Base-by-base conservation (phyloP, 2,113 vertebrate species). In the Sinosuthora webbiana region DNA sequence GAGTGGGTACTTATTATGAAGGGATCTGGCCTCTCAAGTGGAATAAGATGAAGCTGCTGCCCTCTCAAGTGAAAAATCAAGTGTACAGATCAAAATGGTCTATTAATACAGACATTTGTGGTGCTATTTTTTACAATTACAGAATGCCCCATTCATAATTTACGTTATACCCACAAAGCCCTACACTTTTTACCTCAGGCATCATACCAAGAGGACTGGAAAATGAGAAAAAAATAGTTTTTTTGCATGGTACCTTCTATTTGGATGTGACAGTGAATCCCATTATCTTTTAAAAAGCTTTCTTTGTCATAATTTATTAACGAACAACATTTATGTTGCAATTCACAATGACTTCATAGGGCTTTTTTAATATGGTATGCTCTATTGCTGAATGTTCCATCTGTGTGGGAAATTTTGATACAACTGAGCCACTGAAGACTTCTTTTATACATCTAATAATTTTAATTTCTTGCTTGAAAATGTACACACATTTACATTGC, bases 21-120 rank as follows among this genome's bases (percentile, higher is more conserved):
- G 41, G 50, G 30, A 83, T 50, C 77, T 25, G 8, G 47, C 52
- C 59, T 88, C 83, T 95, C 64, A 70, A 59, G 47, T 55, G n/a
- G 65, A 55, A 50, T 77, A 70, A 90, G 64, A 74, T 56, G 39
- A 67, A 89, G 76, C 6, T 55, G 27, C 55, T 90, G 42, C 44
- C 62, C 47, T 92, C 60, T 95, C 73, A 71, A 91, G 65, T 84
- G 50, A 89, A 89, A 89, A 94, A 83, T 81, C 80, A 92, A 95
- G 47, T 42, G 28, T 39, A 88, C 23, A 77, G 59, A 74, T 88
- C 25, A 83, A 77, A 94, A 74, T 50, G 6, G 77, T 77, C 59
- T 45, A 27, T 57, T 87, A 77, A 81, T 74, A 56, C 27, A 84
- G 56, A 28, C 52, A 81, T 63, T 80, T 83, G 37, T 92, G 71